These are phyloP conservation scores for Chloroclysta siterata DNA, from an alignment of 2,888 invertebrate genomes.

Conservation along the genomic window DNA sequence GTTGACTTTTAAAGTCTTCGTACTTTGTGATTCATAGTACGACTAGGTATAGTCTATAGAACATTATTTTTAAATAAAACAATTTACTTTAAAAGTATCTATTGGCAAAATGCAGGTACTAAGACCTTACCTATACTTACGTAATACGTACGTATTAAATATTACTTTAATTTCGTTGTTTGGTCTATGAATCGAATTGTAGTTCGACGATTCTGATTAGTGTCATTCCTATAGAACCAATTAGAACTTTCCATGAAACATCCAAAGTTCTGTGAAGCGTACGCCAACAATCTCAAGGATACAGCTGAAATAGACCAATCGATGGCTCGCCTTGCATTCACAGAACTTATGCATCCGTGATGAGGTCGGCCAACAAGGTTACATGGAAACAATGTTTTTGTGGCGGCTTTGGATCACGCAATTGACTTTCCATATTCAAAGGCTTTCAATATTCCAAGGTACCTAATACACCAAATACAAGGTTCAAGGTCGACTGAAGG, in stretches of 20 bases:
- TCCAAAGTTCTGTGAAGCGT: conserved; percentile 17
- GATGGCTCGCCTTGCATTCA: conserved; percentile 58
- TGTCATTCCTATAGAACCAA: background rate
- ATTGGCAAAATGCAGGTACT: too few species aligned
- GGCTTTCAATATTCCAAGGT: conserved; percentile 2
- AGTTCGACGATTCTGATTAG: background rate
- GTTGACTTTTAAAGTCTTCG: background rate
- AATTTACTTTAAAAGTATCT: too few species aligned
- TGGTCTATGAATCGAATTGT: background rate
- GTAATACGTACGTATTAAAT: too few species aligned
- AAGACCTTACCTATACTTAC: too few species aligned
- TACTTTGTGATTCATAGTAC: background rate
- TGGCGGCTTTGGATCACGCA: conserved; percentile 8
- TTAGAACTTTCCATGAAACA: conserved; percentile 15
- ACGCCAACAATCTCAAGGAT: conserved; percentile 33
- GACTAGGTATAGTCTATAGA: too few species aligned
- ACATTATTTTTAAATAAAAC: too few species aligned
- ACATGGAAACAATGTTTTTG: conserved; percentile 19
- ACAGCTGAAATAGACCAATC: conserved; percentile 56
- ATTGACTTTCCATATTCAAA: conserved; percentile 13
- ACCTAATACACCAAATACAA: background rate
- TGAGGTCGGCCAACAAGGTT: conserved; percentile 43
- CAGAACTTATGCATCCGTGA: conserved; percentile 61
- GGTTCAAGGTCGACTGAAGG: background rate
- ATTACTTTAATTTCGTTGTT: background rate